phyloP scores from a whole-genome alignment of 2,888 invertebrate species.

The Hetaerina titia region DNA sequence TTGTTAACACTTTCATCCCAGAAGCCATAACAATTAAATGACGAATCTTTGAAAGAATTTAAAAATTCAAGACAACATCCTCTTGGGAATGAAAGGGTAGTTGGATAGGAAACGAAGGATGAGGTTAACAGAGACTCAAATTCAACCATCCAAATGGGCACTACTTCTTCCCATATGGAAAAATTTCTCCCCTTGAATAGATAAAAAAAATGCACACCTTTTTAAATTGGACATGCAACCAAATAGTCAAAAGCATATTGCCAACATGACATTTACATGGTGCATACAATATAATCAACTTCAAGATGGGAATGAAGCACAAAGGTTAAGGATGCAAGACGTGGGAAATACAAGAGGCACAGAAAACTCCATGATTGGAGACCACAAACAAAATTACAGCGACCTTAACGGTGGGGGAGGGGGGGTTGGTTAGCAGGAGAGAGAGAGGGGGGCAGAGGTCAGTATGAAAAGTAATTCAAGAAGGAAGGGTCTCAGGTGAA shows the following conservation, averaged over 20 bases:
- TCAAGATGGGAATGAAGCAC: slow-evolving; percentile 58
- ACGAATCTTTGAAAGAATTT: slow-evolving; percentile 58
- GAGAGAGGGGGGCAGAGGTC: slow-evolving; percentile 27
- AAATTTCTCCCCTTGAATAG: slow-evolving; percentile 44
- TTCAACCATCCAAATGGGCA: slow-evolving; percentile 55
- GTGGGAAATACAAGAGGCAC: slow-evolving; percentile 44
- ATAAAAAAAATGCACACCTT: slow-evolving; percentile 37
- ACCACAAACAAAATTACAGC: slow-evolving; percentile 58
- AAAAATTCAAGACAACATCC: slow-evolving; percentile 58
- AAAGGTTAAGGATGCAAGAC: slow-evolving; percentile 56
- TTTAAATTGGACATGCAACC: slow-evolving; percentile 57
- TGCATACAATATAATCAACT: slow-evolving; percentile 61
- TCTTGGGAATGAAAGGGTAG: slow-evolving; percentile 63
- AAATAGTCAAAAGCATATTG: slow-evolving; percentile 53
- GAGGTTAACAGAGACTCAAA: slow-evolving; percentile 65
- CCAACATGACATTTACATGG: slow-evolving; percentile 55
- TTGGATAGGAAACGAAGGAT: slow-evolving; percentile 55
- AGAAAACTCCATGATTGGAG: slow-evolving; percentile 22
- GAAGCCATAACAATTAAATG: slow-evolving; percentile 65
- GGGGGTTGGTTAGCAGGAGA: slow-evolving; percentile 17
- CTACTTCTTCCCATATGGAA: slow-evolving; percentile 57
- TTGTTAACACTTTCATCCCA: slow-evolving; percentile 67
- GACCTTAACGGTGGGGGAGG: slow-evolving; percentile 41
- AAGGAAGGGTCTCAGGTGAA: background rate
- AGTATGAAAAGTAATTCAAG: slow-evolving; percentile 32